phyloP scores from a whole-genome alignment of 2,113 vertebrate genomes.

The Microtus oregoni region DNA sequence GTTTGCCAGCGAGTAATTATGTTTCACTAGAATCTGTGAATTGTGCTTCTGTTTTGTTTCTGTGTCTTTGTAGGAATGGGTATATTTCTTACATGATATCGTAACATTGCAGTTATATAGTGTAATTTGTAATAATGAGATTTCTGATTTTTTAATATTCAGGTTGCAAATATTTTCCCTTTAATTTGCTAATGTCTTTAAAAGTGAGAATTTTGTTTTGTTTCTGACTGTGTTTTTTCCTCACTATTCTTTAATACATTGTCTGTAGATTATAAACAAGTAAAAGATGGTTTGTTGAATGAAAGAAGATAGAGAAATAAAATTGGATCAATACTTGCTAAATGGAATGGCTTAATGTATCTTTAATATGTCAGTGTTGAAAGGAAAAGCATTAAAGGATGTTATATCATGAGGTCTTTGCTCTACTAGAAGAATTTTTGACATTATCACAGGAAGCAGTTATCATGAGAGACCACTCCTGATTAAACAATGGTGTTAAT shows the following conservation, averaged over 20 bases:
- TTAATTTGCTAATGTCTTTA: background rate
- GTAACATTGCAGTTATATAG: background rate
- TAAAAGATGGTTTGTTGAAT: background rate
- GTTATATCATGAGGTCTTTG: background rate
- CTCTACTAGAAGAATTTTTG: background rate
- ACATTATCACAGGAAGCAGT: too few species aligned
- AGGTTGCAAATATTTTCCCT: background rate
- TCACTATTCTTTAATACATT: background rate
- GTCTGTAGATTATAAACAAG: background rate
- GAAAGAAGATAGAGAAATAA: background rate
- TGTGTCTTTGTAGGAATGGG: background rate
- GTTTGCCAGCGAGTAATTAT: background rate
- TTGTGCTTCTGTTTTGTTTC: background rate
- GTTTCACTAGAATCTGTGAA: background rate
- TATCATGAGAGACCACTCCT: background rate
- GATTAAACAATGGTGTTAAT: background rate
- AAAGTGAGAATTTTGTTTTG: background rate
- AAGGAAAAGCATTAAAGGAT: background rate
- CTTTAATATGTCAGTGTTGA: background rate
- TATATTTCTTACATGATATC: background rate
- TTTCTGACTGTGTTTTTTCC: background rate
- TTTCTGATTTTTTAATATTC: background rate
- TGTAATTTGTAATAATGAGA: background rate
- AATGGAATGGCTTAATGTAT: background rate
- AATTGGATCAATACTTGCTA: background rate